These are phyloP conservation scores for Glossosoma conforme DNA, from an alignment of 1,140 invertebrate genomes.

Conservation along the genomic window DNA sequence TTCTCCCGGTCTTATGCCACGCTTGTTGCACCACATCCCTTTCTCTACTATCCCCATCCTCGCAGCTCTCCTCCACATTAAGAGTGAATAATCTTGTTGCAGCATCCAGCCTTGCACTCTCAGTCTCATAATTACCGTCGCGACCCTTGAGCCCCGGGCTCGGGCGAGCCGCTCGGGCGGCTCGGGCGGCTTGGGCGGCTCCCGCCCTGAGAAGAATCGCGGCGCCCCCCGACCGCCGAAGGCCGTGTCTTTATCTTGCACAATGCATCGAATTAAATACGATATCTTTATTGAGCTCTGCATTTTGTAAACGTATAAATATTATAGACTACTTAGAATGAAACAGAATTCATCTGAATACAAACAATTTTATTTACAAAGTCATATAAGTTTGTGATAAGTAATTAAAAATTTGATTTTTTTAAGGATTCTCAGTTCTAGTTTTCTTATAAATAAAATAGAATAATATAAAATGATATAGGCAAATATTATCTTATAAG, in stretches of 20 bases:
- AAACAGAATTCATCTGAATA: too few species aligned
- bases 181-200: background rate
- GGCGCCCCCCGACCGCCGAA: background rate
- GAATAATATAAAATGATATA: too few species aligned
- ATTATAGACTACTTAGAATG: too few species aligned
- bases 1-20: constrained; percentile 1
- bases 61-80: background rate
- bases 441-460: too few species aligned
- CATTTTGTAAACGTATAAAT: too few species aligned
- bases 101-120: constrained; percentile 17
- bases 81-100: constrained; percentile 29
- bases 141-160: constrained; percentile 4
- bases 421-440: too few species aligned
- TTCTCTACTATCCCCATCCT: background rate
- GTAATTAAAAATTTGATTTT: too few species aligned
- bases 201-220: background rate
- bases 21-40: background rate
- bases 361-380: too few species aligned
- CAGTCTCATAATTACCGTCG: constrained; percentile 25
- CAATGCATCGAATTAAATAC: constrained; percentile 4
- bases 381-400: too few species aligned
- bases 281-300: too few species aligned
- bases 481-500: too few species aligned
- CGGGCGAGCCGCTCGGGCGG: background rate
- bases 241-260: background rate